Evolutionary conservation across 2,888 invertebrate species (phyloP).

Genomic region (Steinernema carpocapsae): DNA sequence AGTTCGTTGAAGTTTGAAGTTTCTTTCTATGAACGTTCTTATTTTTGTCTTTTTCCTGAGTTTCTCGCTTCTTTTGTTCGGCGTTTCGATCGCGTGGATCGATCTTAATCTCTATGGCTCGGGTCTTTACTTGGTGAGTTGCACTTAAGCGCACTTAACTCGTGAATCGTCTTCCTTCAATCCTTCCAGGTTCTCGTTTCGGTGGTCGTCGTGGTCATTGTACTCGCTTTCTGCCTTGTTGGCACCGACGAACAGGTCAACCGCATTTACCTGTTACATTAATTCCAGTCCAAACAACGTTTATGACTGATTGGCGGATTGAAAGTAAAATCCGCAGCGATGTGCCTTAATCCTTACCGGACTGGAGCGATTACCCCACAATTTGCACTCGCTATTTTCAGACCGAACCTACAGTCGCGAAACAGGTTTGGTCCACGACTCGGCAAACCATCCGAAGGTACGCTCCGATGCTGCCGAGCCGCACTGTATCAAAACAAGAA

Average conservation of each 20-base stretch:
- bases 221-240: constrained; percentile 63
- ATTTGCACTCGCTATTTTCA: constrained; percentile 39
- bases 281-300: constrained; percentile 10
- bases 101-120: constrained; percentile 63
- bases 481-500: constrained; percentile 11
- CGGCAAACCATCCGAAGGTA: constrained; percentile 62
- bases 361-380: constrained; percentile 10
- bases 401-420: constrained; percentile 65
- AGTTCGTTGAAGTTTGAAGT: background rate
- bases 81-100: constrained; percentile 57
- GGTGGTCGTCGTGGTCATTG: constrained; percentile 57
- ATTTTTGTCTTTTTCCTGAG: constrained; percentile 57
- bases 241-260: constrained; percentile 62
- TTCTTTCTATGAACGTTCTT: constrained; percentile 44
- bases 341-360: constrained; percentile 18
- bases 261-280: background rate
- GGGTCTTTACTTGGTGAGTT: constrained; percentile 60
- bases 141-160: background rate
- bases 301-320: constrained; percentile 17
- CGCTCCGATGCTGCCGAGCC: constrained; percentile 28
- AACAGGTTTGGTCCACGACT: constrained; percentile 65
- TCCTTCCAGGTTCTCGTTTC: constrained; percentile 55
- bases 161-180: background rate
- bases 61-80: constrained; percentile 56
- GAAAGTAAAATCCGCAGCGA: constrained; percentile 14